Evolutionary conservation across 37 sponge, comb jelly and placozoan genomes (phyloP).

Genomic region (Axinella damicornis): DNA sequence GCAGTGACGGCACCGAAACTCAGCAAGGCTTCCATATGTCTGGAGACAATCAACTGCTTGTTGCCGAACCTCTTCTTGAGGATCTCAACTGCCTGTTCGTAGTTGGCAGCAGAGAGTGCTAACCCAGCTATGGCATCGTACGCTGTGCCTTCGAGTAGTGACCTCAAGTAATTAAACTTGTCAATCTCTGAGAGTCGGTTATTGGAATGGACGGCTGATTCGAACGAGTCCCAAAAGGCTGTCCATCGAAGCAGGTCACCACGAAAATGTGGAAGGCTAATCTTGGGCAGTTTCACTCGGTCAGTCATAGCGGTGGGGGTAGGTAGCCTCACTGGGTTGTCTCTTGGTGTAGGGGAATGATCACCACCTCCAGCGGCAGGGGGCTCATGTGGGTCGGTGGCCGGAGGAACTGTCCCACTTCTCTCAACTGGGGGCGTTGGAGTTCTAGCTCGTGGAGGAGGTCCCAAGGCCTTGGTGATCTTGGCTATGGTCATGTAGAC

Average conservation of each 20-base stretch:
- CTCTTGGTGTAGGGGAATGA: neutral
- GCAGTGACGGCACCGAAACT: neutral
- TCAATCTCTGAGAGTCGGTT: constrained; percentile 22
- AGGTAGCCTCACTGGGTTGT: neutral
- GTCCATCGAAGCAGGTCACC: constrained; percentile 29
- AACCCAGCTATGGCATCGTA: constrained; percentile 27
- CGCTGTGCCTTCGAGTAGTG: constrained; percentile 37
- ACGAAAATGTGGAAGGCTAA: constrained; percentile 10
- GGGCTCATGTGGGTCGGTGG: neutral
- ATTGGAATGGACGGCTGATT: constrained; percentile 32
- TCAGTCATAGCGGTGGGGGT: too few species aligned
- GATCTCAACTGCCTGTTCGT: constrained; percentile 20
- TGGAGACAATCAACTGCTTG: constrained; percentile 34
- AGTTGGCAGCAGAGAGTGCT: constrained; percentile 22
- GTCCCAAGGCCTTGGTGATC: too few species aligned
- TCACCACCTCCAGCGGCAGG: neutral
- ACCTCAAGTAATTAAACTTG: constrained; percentile 41
- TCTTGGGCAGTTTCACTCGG: constrained; percentile 8
- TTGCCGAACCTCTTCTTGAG: constrained; percentile 56
- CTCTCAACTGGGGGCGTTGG: neutral
- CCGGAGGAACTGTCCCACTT: neutral
- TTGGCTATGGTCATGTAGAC: neutral
- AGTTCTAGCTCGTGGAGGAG: neutral
- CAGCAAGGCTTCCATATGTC: constrained; percentile 5
- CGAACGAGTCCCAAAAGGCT: too few species aligned